A percentile compares a stretch with the other conserved stretches of the same genome.
Conservation (phyloP, 2,888 invertebrate species). For the Torymus texanus region DNA sequence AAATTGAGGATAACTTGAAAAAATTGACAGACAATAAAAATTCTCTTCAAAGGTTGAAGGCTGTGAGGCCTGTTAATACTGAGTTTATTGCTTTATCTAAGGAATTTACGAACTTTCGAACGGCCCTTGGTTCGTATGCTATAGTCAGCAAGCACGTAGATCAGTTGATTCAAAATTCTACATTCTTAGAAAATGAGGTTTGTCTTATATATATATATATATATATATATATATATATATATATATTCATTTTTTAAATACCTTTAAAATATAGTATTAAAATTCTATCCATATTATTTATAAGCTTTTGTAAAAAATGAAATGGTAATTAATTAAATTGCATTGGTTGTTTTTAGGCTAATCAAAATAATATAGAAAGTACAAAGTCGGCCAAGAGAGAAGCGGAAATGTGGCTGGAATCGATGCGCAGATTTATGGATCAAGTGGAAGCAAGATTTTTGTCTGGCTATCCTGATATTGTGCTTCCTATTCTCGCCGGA, state of each 20-base stretch:
- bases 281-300: neutral
- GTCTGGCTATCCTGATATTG: conserved; percentile 86
- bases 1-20: conserved; percentile 58
- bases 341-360: conserved; percentile 56
- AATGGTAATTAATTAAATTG: neutral
- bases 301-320: neutral
- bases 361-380: conserved; percentile 66
- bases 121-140: conserved; percentile 71
- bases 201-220: neutral
- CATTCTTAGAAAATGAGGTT: conserved; percentile 69
- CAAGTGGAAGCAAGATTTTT: conserved; percentile 78
- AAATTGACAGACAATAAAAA: conserved; percentile 57
- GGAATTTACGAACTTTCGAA: conserved; percentile 70
- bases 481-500: conserved; percentile 83
- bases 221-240: neutral
- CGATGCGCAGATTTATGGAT: conserved; percentile 78
- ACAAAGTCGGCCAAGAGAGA: conserved; percentile 74
- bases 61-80: conserved; percentile 63
- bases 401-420: conserved; percentile 77
- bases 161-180: conserved; percentile 74
- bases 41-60: conserved; percentile 62
- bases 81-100: conserved; percentile 63
- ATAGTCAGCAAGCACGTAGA: conserved; percentile 69
- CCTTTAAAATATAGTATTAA: neutral
- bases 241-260: too few species aligned